Evolutionary conservation across 2,797 vertebrate genomes (phyloP), one percentile per base, ranked within the genome.

Genomic region (Sebastes reedi): DNA sequence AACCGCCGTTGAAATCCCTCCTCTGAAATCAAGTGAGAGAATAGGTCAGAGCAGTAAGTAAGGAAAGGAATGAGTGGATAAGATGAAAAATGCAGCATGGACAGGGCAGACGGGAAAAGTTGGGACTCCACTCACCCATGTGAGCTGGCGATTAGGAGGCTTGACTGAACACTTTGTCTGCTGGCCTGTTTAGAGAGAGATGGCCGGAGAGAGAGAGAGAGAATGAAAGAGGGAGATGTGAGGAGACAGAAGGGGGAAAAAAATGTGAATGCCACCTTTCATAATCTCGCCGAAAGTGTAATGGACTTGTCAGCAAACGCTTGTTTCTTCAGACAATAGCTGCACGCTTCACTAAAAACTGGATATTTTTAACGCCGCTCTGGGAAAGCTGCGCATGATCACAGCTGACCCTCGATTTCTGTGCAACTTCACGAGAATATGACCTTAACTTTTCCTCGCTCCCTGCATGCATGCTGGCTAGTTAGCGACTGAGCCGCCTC

Each of bases 111-210:
- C 87, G 84, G 91, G 93, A 89, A 92, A 94, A 93, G 89, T 94
- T 95, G 87, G 91, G 91, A 91, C 91, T 95, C 90, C 93, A 92
- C 90, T 95, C 94, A 93, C 84, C 92, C 94, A 93, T 95, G 91
- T 92, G 91, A 94, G 93, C 88, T 81, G 88, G 84, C 84, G 88
- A 94, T 95, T 95, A 95, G 83, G 83, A 92, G 91, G 94, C 93
- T 94, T 95, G 91, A 95, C 92, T 94, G 94, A 93, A 89, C 91
- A 92, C 93, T 95, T 95, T 95, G 95, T 95, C 92, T 91, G 87
- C 91, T 89, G 94, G 86, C 93, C 94, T 93, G 93, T 94, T 94
- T 92, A 90, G 89, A 90, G 89, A 92, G 88, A 87, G 92, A 93
- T 87, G 88, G 93, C 77, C 42, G 50, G 84, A 87, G 89, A 87